phyloP scores from a whole-genome alignment of 1,140 invertebrate species.

The Cotesia typhae region DNA sequence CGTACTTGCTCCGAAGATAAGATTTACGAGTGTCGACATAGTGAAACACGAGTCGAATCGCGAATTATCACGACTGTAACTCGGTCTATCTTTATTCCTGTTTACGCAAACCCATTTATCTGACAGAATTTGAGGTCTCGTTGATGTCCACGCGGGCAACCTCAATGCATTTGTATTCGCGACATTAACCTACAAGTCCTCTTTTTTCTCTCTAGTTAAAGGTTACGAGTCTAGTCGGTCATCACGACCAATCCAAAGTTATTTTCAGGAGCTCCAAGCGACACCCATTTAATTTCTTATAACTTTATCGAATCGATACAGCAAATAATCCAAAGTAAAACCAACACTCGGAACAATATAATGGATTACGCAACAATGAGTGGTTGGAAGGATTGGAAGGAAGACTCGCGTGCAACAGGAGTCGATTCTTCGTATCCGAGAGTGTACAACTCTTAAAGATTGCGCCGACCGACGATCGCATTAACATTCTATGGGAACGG shows the following conservation, averaged over 20 bases:
- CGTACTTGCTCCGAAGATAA: conserved; percentile 36
- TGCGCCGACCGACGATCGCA: conserved; percentile 47
- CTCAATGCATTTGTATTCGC: background rate
- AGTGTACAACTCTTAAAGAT: conserved; percentile 26
- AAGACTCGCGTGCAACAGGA: conserved; percentile 44
- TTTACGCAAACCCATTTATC: conserved; percentile 19
- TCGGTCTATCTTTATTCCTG: conserved; percentile 24
- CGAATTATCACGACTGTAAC: conserved; percentile 36
- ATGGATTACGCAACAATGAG: conserved; percentile 52
- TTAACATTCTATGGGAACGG: conserved; percentile 60
- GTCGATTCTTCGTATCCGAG: conserved; percentile 15
- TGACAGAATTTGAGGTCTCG: background rate
- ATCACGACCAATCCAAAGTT: too few relatives aligned
- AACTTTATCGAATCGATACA: background rate
- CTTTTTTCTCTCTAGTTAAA: too few relatives aligned
- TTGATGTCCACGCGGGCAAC: too few relatives aligned
- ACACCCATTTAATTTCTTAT: too few relatives aligned
- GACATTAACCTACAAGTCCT: too few relatives aligned
- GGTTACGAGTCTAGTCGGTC: too few relatives aligned
- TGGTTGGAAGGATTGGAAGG: conserved; percentile 47
- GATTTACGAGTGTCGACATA: conserved; percentile 40
- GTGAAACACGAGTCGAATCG: conserved; percentile 39
- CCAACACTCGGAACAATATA: background rate
- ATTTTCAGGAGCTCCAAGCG: too few relatives aligned
- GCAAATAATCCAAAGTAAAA: too few relatives aligned